Conservation (phyloP, 2,888 invertebrate species). For the Torymus texanus region DNA sequence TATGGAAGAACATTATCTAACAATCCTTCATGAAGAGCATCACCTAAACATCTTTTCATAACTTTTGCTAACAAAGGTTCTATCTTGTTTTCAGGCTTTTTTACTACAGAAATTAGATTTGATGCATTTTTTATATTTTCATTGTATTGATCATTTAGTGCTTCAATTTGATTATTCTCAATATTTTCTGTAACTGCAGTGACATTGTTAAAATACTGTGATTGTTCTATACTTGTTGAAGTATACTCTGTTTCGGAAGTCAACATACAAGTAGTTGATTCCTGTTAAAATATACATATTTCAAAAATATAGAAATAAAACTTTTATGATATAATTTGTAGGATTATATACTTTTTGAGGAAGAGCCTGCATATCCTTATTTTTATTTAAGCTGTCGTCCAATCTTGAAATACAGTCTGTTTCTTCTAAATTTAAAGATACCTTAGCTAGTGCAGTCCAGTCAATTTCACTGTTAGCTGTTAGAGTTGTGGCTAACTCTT, state of each 20-base stretch:
- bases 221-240: not conserved
- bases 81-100: conserved; percentile 56
- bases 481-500: conserved; percentile 71
- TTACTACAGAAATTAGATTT: conserved; percentile 1
- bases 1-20: conserved; percentile 89
- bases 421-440: conserved; percentile 69
- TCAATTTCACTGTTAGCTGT: conserved; percentile 74
- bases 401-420: conserved; percentile 20
- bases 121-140: conserved; percentile 38
- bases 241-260: conserved; percentile 9
- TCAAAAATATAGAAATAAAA: not conserved
- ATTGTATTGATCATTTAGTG: not conserved
- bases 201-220: not conserved
- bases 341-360: conserved; percentile 17
- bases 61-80: conserved; percentile 65
- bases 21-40: conserved; percentile 88
- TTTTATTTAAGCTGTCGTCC: conserved; percentile 18
- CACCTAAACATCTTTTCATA: conserved; percentile 75
- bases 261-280: conserved; percentile 25
- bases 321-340: not conserved
- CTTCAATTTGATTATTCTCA: conserved; percentile 10
- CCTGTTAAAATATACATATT: conserved; percentile 36
- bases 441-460: conserved; percentile 76
- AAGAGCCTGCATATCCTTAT: conserved; percentile 33
- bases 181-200: not conserved